phyloP scores from a whole-genome alignment of 2,797 vertebrate genomes.

The Thamnophis elegans region DNA sequence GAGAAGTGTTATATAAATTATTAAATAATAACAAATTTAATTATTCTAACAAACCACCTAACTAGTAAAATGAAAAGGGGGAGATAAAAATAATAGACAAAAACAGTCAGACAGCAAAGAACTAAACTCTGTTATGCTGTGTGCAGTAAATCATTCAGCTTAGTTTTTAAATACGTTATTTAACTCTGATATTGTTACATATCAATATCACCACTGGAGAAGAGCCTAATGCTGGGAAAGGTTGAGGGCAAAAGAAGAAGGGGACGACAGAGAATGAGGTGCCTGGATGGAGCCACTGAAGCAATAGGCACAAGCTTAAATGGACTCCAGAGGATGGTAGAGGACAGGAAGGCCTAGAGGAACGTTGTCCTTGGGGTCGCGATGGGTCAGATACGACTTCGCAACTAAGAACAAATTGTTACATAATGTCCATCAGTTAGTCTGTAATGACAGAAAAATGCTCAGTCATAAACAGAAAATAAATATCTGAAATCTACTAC shows the following conservation, averaged over 20 bases:
- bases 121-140: not conserved
- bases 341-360: too few species aligned
- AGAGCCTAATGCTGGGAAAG: too few species aligned
- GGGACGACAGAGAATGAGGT: too few species aligned
- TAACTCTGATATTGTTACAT: not conserved
- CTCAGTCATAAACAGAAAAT: not conserved
- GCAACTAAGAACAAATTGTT: not conserved
- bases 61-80: not conserved
- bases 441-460: not conserved
- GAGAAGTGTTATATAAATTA: not conserved
- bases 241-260: too few species aligned
- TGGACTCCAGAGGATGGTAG: too few species aligned
- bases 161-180: not conserved
- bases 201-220: too few species aligned
- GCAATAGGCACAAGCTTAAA: too few species aligned
- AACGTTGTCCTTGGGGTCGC: too few species aligned
- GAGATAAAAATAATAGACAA: not conserved
- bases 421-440: not conserved
- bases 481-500: not conserved
- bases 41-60: not conserved
- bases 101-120: not conserved
- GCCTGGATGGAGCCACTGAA: too few species aligned
- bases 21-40: not conserved
- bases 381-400: too few species aligned
- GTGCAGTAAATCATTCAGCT: not conserved